These are phyloP conservation scores for Cirrhinus mrigala DNA, from an alignment of 2,797 vertebrate species.

Conservation along the genomic window DNA sequence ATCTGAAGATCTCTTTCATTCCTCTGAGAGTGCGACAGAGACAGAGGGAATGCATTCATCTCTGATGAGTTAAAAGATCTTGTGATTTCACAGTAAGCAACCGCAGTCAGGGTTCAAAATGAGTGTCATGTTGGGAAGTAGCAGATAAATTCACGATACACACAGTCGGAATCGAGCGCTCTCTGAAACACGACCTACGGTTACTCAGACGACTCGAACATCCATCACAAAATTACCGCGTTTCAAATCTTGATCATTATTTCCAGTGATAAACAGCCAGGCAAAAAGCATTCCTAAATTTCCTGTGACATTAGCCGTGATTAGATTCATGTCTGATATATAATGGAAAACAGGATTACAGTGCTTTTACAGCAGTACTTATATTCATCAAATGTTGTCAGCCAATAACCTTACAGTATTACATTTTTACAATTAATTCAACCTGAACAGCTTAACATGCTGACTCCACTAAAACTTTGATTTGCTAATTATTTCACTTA, in stretches of 20 bases:
- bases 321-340: slow-evolving; percentile 5
- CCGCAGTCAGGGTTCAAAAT: slow-evolving; percentile 30
- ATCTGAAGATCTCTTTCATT: slow-evolving; percentile 22
- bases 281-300: not conserved
- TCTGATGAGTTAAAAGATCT: slow-evolving; percentile 39
- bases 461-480: not conserved
- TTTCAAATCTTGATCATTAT: slow-evolving; percentile 4
- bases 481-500: not conserved
- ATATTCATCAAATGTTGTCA: not conserved
- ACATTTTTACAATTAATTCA: not conserved
- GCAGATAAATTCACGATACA: not conserved
- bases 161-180: not conserved
- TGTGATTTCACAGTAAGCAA: slow-evolving; percentile 40
- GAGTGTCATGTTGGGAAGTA: slow-evolving; percentile 17
- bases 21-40: not conserved
- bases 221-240: slow-evolving; percentile 13
- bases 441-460: not conserved
- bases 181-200: not conserved
- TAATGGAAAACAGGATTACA: not conserved
- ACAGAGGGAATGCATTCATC: slow-evolving; percentile 8
- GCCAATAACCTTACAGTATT: not conserved
- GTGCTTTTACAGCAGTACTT: not conserved
- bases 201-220: not conserved
- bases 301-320: slow-evolving; percentile 1
- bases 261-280: slow-evolving; percentile 24